Base-by-base conservation (phyloP, 2,888 invertebrate species). In the Drosophila fungiperda region DNA sequence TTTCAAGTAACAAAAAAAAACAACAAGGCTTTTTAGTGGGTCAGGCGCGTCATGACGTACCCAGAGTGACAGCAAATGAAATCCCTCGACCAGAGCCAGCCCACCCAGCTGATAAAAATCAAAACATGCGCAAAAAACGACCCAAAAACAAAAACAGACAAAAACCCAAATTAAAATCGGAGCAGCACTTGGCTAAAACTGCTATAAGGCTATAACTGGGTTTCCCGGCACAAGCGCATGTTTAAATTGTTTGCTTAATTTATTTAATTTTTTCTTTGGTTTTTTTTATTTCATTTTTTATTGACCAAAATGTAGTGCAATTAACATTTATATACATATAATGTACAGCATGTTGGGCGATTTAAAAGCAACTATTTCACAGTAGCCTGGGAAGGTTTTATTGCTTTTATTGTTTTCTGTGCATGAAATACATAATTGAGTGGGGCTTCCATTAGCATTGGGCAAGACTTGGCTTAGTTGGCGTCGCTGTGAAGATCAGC, bases 51-150 rank as follows among this genome's bases (percentile, higher is more conserved):
- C 91, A 91, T 90, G 82, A 76, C 75, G 63, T 63, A 60, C 73
- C 26, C 67, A 38, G 38, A 33, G 17, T 40, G 63, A 68, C 45
- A 55, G 63, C 63, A 59, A 78, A 75, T 78, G 73, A 60, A 82
- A 79, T 82, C 69, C 79, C 75, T 81, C 68, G 57, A 61, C 54
- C 38, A 49, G 50, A 49, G 50, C 23, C 78, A 87, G 88, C 86
- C 89, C 90, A 90, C 90, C 90, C 89, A 84, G 88, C 85, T 87
- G 85, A 85, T 85, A 89, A 87, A 83, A 86, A 86, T 86, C 91
- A 87, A 89, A 90, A 87, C 90, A 90, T 87, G 86, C 90, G 90
- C 90, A 88, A 86, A 85, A 89, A 73, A 68, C 72, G 72, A 67
- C 48, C 57, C 23, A 45, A 67, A 64, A 82, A 72, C 63, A 62